Conservation (phyloP, 2,888 invertebrate species). For the Dynastes grantii region DNA sequence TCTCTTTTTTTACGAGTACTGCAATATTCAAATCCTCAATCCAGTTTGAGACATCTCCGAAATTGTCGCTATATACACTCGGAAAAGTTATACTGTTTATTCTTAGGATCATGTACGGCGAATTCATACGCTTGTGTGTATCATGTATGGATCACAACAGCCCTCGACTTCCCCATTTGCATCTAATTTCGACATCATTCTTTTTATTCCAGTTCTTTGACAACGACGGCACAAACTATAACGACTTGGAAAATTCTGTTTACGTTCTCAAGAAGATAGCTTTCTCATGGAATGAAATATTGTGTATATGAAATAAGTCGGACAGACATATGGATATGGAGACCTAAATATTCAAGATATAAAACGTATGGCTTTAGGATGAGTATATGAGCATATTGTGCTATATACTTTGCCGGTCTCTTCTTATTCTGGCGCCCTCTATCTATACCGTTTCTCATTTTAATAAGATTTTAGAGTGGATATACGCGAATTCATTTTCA, state of each 20-base stretch:
- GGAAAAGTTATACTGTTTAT: constrained; percentile 2
- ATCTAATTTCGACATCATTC: constrained; percentile 26
- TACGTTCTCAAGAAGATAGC: constrained; percentile 19
- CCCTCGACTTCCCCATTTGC: constrained; percentile 27
- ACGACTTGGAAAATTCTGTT: constrained; percentile 34
- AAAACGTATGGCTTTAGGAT: too few species aligned
- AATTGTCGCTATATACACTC: not conserved
- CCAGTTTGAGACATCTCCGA: not conserved
- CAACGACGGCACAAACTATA: constrained; percentile 23
- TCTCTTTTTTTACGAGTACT: not conserved
- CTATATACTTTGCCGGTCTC: too few species aligned
- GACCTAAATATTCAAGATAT: too few species aligned
- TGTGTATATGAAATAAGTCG: not conserved
- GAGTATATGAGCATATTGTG: too few species aligned
- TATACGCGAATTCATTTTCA: too few species aligned
- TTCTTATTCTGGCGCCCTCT: too few species aligned
- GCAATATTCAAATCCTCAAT: constrained; percentile 7
- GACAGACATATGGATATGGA: too few species aligned
- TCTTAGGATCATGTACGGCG: not conserved
- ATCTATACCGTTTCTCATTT: too few species aligned
- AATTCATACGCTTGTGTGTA: not conserved
- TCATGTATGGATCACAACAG: constrained; percentile 3
- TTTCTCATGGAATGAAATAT: constrained; percentile 7
- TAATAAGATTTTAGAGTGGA: too few species aligned
- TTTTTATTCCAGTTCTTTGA: constrained; percentile 23